Evolutionary conservation across 30 jellyfish, hydroid and myxozoan genomes (phyloP), one percentile per base, ranked within the genome.

Genomic region (Aurelia sp.): DNA sequence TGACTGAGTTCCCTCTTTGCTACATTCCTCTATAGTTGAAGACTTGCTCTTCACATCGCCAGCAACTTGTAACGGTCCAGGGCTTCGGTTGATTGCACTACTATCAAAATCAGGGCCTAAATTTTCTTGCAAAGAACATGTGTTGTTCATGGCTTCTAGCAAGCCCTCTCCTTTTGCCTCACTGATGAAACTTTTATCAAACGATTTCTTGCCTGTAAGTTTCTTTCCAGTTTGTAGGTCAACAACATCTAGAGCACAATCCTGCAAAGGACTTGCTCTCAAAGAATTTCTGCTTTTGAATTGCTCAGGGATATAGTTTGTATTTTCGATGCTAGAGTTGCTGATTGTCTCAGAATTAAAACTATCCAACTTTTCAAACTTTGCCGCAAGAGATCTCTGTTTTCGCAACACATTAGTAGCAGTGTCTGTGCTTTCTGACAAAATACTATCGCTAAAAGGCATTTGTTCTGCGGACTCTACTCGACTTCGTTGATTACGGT

Each of bases 301-400:
- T 13, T 57, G 87, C 19, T 27, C 64, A 5, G 38, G 17, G 20
- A n/a, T 20, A 19, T 69, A 17, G 3, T 10, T 4, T 8, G 17
- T 53, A 76, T 47, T 57, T n/a, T 1, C 52, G 4, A 21, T 44
- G 41, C 41, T 44, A 10, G 16, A 38, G 18, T 21, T 13, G 18
- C 18, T 44, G 3, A 30, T 75, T 2, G 76, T 53, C 65, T 60
- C 76, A 1, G 87, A 76, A 40, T 51, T 33, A 63, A 61, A 76
- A 76, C 77, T 58, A 64, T 57, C 69, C 27, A 75, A 52, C 24
- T 76, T 21, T 55, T 53, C 55, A 44, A 8, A 44, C 3, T 21
- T 21, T 64, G 55, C 75, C 21, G 75, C 33, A 38, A 13, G 33
- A 13, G 21, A 52, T 17, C 75, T 64, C 41, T 44, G 33, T 21